phyloP scores from a whole-genome alignment of 2,888 invertebrate species.

The Pharmacophagus antenor region DNA sequence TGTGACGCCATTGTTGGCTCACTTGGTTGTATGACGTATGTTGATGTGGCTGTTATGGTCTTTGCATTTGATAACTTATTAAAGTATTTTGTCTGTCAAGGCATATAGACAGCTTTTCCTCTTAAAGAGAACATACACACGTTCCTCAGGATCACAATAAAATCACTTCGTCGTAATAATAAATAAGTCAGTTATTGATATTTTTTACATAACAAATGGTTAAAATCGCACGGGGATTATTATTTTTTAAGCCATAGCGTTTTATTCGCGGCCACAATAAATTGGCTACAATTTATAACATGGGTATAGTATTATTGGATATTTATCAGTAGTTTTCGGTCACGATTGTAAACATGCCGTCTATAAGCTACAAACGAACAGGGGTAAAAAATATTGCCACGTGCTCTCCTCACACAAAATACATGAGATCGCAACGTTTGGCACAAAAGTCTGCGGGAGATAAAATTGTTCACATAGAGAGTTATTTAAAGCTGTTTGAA shows the following conservation, averaged over 20 bases:
- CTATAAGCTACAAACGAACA: constrained; percentile 8
- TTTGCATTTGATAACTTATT: too few relatives aligned
- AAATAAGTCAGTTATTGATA: too few relatives aligned
- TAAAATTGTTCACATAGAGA: constrained; percentile 50
- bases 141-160: too few relatives aligned
- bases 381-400: constrained; percentile 48
- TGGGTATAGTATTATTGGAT: constrained; percentile 28
- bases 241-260: background rate
- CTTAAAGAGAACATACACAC: too few relatives aligned
- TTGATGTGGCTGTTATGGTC: too few relatives aligned
- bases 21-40: too few relatives aligned
- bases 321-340: constrained; percentile 31
- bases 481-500: constrained; percentile 71
- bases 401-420: constrained; percentile 54
- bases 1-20: too few relatives aligned
- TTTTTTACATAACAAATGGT: too few relatives aligned
- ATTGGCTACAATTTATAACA: background rate
- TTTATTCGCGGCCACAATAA: background rate
- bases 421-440: constrained; percentile 61
- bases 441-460: constrained; percentile 52
- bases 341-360: constrained; percentile 29
- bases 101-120: too few relatives aligned
- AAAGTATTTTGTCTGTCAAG: too few relatives aligned
- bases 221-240: too few relatives aligned
- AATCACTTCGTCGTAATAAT: too few relatives aligned